A percentile compares a stretch with the other conserved stretches of the same genome.
Conservation (phyloP, 2,888 invertebrate species). For the Deilephila elpenor region DNA sequence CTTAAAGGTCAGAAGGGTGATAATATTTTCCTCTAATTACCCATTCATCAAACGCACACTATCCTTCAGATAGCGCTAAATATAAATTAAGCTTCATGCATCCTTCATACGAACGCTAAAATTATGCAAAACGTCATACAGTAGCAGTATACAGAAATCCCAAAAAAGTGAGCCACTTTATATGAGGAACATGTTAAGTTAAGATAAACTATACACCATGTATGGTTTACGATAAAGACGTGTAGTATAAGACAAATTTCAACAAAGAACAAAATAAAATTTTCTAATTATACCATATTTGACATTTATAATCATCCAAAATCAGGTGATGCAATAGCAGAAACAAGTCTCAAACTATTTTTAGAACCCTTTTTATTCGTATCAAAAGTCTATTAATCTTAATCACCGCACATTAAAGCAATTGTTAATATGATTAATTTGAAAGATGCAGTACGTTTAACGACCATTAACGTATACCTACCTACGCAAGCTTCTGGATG, state of each 20-base stretch:
- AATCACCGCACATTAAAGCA: not conserved
- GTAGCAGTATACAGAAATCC: too few species aligned
- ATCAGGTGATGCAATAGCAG: too few species aligned
- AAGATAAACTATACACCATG: too few species aligned
- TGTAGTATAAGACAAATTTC: too few species aligned
- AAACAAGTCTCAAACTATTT: not conserved
- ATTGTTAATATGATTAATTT: not conserved
- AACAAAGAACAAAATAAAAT: too few species aligned
- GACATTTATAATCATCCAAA: too few species aligned
- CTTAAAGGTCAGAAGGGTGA: not conserved
- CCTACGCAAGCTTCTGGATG: not conserved
- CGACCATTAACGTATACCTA: not conserved
- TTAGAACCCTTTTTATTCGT: not conserved
- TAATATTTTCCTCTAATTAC: conserved; percentile 24
- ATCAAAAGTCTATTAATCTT: not conserved
- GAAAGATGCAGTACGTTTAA: not conserved
- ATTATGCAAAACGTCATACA: too few species aligned
- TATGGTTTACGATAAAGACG: too few species aligned
- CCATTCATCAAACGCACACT: conserved; percentile 8
- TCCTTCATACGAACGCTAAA: not conserved
- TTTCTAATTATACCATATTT: too few species aligned
- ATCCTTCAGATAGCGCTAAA: conserved; percentile 6
- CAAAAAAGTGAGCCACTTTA: too few species aligned
- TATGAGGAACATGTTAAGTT: too few species aligned
- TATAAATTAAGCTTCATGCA: not conserved